phyloP scores from a whole-genome alignment of 2,797 vertebrate species.

The Pagetopsis macropterus region DNA sequence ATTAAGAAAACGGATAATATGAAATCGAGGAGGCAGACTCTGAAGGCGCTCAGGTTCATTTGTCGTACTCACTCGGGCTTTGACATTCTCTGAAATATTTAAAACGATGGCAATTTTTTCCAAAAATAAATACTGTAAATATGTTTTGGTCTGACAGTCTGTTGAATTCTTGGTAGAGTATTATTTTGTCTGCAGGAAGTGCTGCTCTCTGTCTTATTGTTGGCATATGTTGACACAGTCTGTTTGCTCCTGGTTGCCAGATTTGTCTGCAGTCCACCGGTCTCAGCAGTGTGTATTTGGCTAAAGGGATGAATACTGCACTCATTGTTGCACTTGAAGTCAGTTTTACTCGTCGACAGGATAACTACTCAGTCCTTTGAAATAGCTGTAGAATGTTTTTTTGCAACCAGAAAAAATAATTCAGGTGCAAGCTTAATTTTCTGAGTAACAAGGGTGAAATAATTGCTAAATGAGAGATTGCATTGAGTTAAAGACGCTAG shows the following conservation, averaged over 20 bases:
- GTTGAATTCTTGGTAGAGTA: not conserved
- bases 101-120: not conserved
- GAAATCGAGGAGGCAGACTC: not conserved
- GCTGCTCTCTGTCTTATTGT: not conserved
- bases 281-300: not conserved
- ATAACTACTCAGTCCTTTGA: not conserved
- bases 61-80: conserved; percentile 2
- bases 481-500: not conserved
- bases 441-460: not conserved
- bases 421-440: not conserved
- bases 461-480: not conserved
- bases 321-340: not conserved
- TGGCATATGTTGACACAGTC: conserved; percentile 8
- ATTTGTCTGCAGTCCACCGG: not conserved
- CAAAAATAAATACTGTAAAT: not conserved
- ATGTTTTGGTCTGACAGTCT: not conserved
- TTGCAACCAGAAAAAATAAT: not conserved
- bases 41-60: not conserved
- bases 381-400: not conserved
- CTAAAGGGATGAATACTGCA: not conserved
- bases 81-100: not conserved
- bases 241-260: conserved; percentile 9
- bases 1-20: not conserved
- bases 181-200: conserved; percentile 15
- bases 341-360: not conserved